Conservation (phyloP, 2,888 invertebrate genomes). For the Thymelicus lineola region DNA sequence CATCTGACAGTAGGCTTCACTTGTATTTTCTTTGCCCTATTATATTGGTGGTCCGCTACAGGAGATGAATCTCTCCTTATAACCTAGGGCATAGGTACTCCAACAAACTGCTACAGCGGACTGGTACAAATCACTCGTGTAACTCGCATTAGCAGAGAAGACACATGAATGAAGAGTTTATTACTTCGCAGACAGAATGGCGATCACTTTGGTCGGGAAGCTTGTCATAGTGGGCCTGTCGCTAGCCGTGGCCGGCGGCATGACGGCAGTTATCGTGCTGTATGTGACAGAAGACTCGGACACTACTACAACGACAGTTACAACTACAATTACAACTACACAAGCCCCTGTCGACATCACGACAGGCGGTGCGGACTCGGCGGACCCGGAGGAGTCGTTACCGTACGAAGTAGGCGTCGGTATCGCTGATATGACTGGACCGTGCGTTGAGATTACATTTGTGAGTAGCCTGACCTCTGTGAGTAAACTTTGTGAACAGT, state of each 20-base stretch:
- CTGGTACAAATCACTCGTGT: too few relatives aligned
- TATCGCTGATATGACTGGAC: constrained; percentile 96
- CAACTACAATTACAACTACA: not conserved
- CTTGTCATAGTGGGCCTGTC: constrained; percentile 56
- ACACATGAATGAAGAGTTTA: too few relatives aligned
- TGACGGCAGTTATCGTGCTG: constrained; percentile 61
- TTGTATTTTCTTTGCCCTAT: too few relatives aligned
- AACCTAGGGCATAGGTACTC: too few relatives aligned
- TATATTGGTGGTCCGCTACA: too few relatives aligned
- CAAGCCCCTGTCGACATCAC: constrained; percentile 17
- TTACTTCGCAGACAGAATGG: constrained; percentile 50
- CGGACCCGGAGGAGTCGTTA: constrained; percentile 34
- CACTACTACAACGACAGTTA: not conserved
- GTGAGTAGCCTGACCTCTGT: constrained; percentile 84
- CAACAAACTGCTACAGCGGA: too few relatives aligned
- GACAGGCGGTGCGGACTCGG: not conserved
- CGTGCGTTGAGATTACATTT: constrained; percentile 95
- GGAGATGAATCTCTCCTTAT: too few relatives aligned
- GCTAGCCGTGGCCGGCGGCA: constrained; percentile 62
- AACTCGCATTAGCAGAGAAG: too few relatives aligned
- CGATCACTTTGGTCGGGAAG: constrained; percentile 62
- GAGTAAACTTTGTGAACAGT: too few relatives aligned
- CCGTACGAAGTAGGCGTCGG: constrained; percentile 90
- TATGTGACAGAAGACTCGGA: constrained; percentile 50
- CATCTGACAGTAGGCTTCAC: too few relatives aligned